Conservation (phyloP, 1,140 invertebrate species). For the Pseudobourletiella spinata region DNA sequence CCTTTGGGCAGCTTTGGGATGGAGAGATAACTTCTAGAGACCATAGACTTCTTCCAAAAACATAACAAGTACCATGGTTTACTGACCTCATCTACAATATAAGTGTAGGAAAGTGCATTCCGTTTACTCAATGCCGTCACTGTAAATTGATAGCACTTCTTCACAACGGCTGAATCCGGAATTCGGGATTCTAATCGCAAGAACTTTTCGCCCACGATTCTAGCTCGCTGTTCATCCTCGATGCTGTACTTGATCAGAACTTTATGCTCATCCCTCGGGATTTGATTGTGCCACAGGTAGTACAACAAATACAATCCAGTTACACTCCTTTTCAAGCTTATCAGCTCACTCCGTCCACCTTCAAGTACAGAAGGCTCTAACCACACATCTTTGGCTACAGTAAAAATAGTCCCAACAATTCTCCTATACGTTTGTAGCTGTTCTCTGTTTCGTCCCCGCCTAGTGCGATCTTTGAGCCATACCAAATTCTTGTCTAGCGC, state of each 20-base stretch:
- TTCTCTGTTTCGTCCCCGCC: background rate
- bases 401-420: background rate
- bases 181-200: background rate
- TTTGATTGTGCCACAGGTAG: conserved; percentile 2
- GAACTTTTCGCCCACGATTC: background rate
- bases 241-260: background rate
- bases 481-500: background rate
- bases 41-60: too few species aligned
- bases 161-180: background rate
- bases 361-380: background rate
- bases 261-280: background rate
- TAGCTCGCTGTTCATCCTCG: background rate
- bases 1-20: too few species aligned
- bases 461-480: background rate
- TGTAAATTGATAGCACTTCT: background rate
- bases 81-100: conserved; percentile 1
- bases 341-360: background rate
- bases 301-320: conserved; percentile 1
- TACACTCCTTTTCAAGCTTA: background rate
- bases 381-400: conserved; percentile 5
- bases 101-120: background rate
- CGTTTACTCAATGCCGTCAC: background rate
- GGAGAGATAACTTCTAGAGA: too few species aligned
- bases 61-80: too few species aligned
- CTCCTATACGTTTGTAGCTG: background rate